A percentile compares a stretch with the other conserved stretches of the same genome.
Conservation (phyloP, 2,113 vertebrate species). For the Scolopax mira region DNA sequence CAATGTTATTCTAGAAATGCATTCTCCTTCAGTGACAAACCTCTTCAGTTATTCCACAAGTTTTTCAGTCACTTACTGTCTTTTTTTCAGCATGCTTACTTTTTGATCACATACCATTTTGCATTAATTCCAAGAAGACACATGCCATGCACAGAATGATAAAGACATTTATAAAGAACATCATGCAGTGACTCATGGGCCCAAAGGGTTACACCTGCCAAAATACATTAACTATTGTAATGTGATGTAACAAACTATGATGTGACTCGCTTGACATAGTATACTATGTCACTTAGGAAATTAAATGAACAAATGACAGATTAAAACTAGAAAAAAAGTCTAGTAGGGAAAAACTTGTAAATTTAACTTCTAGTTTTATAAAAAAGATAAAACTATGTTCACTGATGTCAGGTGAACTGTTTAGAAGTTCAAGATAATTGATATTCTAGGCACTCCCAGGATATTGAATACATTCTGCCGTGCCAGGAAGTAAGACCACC, state of each 20-base stretch:
- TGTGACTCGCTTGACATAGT: neutral
- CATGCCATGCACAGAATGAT: neutral
- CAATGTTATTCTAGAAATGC: neutral
- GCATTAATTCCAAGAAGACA: neutral
- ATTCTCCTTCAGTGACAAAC: neutral
- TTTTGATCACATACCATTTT: neutral
- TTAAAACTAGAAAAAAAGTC: neutral
- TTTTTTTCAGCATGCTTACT: neutral
- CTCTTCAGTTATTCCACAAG: neutral
- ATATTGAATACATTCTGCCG: neutral
- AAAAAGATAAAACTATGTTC: neutral
- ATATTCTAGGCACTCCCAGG: neutral
- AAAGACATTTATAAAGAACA: neutral
- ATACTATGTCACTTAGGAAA: neutral
- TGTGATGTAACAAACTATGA: neutral
- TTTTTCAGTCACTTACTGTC: neutral
- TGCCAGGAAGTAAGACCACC: neutral
- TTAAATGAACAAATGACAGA: neutral
- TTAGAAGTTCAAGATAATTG: neutral
- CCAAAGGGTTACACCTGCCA: slow-evolving; percentile 15
- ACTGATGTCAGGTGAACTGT: neutral
- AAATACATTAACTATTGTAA: slow-evolving; percentile 1
- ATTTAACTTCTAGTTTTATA: neutral
- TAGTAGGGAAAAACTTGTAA: neutral
- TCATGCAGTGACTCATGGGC: slow-evolving; percentile 4